Evolutionary conservation across 1,140 invertebrate genomes (phyloP), one percentile per base, ranked within the genome.

Genomic region (Aradophagus sp.): DNA sequence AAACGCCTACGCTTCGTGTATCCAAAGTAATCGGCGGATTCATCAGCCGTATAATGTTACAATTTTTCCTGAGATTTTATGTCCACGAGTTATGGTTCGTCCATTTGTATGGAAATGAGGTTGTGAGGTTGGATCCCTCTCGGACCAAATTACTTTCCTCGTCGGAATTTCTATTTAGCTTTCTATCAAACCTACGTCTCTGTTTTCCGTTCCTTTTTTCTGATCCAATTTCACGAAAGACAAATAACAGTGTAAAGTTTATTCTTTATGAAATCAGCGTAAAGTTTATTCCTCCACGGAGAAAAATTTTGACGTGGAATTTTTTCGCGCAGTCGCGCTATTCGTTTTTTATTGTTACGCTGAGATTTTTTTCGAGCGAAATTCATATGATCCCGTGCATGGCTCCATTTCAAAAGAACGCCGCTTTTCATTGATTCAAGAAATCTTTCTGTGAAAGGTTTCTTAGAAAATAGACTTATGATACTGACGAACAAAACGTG

Each of bases 101-200:
- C 59, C 47, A 84, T 83, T 83, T 82, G 73, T 80, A 83, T 84
- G 73, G 76, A 83, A 81, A 83, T 82, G 58, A 73, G 55, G 58
- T 63, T 65, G 70, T 58, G 71, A 65, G 39, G 34, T 72, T 61
- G 73, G 50, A 48, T 55, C 62, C 72, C 63, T 68, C 70, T 48
- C 36, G 75, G 75, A 78, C 75, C 72, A 63, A 69, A 56, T 68
- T 74, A 75, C 77, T 77, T 77, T 58, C 62, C 59, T 79, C 61
- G 66, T 69, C 27, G 41, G 38, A 47, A 68, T 68, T 58, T 68
- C 50, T 61, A 23, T 20, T 34, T 32, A 29, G 44, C 47, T 73
- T 65, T 66, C 52, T 63, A 63, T 73, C 65, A 47, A 73, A 73
- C 39, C 14, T 58, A 63, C 36, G 34, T 41, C 19, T 58, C 16